phyloP scores from a whole-genome alignment of 2,888 invertebrate genomes.

The Xestia sexstrigata region DNA sequence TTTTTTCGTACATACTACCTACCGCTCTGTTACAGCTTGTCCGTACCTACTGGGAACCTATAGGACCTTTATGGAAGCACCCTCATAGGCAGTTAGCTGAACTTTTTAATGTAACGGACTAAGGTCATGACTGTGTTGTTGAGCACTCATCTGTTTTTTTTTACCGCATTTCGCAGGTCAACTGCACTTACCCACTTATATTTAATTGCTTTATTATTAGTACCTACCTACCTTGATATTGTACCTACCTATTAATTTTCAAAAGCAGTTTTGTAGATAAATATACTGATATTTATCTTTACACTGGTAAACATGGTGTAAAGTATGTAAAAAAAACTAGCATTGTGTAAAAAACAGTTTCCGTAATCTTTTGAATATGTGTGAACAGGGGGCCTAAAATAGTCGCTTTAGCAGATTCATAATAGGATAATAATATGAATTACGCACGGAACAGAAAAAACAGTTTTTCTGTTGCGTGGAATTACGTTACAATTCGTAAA shows the following conservation, averaged over 20 bases:
- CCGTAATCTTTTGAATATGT: slow-evolving; percentile 8
- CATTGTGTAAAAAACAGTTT: slow-evolving; percentile 17
- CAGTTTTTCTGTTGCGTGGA: too few relatives aligned
- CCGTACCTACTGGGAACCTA: background rate
- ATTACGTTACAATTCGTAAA: too few relatives aligned
- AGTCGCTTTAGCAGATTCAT: too few relatives aligned
- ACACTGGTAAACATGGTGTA: background rate
- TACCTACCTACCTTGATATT: background rate
- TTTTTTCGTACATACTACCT: too few relatives aligned
- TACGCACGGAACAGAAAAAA: too few relatives aligned
- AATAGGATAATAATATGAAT: too few relatives aligned
- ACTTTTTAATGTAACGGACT: background rate
- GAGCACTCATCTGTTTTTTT: background rate
- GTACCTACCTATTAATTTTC: background rate
- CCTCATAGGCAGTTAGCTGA: background rate
- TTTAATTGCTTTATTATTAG: background rate
- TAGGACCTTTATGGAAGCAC: background rate
- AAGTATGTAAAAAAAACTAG: background rate
- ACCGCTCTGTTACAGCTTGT: background rate
- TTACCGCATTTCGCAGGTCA: too few relatives aligned
- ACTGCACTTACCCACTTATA: background rate
- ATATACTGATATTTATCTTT: too few relatives aligned
- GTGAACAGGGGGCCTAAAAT: background rate
- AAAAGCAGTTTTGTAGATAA: background rate
- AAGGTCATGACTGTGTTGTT: background rate